Conservation (phyloP, 64 coral and sea anemone genomes). For the Dendrophyllia cribrosa region DNA sequence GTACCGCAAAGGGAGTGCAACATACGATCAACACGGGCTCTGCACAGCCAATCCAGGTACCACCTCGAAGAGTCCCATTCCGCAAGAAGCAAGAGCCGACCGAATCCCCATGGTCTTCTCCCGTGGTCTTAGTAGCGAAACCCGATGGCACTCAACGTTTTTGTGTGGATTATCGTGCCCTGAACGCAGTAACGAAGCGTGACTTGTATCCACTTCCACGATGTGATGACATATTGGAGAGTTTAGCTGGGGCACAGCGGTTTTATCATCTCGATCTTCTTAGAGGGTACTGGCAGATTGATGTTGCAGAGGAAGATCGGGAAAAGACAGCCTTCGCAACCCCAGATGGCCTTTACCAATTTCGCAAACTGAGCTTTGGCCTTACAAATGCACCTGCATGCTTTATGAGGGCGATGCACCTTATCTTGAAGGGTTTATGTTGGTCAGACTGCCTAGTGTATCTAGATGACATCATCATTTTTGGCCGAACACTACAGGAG, state of each 20-base stretch:
- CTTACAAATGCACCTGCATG: slow-evolving; percentile 39
- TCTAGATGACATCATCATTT: neutral
- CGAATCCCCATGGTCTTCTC: slow-evolving; percentile 29
- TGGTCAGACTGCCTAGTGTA: slow-evolving; percentile 5
- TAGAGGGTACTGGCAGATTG: neutral
- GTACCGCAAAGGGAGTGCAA: neutral
- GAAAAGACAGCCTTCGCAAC: slow-evolving; percentile 25
- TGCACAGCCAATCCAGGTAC: neutral
- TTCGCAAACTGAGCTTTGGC: too few relatives aligned
- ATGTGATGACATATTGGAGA: slow-evolving; percentile 5
- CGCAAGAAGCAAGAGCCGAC: neutral
- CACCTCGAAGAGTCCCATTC: neutral
- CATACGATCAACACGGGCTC: neutral
- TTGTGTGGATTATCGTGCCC: neutral
- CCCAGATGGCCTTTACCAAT: slow-evolving; percentile 28
- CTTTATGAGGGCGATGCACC: slow-evolving; percentile 14
- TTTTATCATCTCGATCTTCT: neutral
- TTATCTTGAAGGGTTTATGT: slow-evolving; percentile 4
- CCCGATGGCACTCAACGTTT: neutral
- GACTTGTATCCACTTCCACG: neutral
- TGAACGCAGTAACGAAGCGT: neutral
- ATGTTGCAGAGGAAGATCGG: neutral
- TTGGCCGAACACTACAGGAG: slow-evolving; percentile 34
- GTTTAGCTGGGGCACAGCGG: slow-evolving; percentile 1
- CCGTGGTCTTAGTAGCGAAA: neutral